phyloP scores from a whole-genome alignment of 2,797 vertebrate genomes.

The Corythornis leucogaster region DNA sequence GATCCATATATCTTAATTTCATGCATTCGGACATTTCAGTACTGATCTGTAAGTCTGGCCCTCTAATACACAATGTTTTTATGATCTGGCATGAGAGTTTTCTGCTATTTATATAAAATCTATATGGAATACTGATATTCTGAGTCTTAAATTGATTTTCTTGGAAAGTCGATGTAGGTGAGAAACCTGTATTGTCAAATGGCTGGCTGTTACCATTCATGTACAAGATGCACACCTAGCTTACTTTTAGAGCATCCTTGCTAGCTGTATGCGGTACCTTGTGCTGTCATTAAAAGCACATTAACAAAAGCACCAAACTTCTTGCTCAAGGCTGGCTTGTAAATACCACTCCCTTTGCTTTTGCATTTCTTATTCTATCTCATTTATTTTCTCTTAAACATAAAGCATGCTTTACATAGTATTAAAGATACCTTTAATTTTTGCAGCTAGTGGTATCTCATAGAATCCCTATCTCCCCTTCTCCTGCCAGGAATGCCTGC shows the following conservation, averaged over 20 bases:
- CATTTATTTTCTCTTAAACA: neutral
- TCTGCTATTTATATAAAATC: neutral
- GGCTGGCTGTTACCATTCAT: neutral
- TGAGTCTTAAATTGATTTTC: neutral
- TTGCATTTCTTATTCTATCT: neutral
- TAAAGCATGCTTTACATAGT: neutral
- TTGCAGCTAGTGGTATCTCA: neutral
- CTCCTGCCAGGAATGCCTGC: neutral
- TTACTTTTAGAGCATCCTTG: neutral
- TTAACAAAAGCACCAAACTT: neutral
- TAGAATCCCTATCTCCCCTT: neutral
- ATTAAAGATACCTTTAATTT: neutral
- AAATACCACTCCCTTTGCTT: neutral
- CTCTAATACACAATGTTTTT: neutral
- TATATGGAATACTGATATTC: neutral
- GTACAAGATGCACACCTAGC: neutral
- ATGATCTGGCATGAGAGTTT: fast-evolving
- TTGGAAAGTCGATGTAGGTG: neutral
- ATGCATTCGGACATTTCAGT: neutral
- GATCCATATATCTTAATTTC: neutral
- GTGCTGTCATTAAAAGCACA: neutral
- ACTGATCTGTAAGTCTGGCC: neutral
- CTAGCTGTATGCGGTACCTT: neutral
- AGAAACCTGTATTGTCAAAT: neutral
- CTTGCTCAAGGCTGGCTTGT: neutral